Conservation (phyloP, 2,797 vertebrate genomes). For the Cryptoprocta ferox region DNA sequence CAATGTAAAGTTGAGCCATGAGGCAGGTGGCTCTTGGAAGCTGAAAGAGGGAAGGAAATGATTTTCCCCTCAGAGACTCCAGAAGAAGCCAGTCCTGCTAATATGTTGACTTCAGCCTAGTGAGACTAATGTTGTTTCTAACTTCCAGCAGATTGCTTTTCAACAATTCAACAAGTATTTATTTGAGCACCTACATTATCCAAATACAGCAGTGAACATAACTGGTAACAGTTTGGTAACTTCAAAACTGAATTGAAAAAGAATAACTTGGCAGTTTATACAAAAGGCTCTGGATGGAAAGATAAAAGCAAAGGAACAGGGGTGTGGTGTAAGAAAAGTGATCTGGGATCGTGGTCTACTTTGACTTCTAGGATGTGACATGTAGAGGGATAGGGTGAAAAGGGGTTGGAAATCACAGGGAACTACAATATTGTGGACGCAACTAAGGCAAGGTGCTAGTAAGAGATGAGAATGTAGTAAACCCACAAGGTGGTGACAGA, state of each 20-base stretch:
- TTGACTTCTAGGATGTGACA: not conserved
- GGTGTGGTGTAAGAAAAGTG: not conserved
- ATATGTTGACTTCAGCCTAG: not conserved
- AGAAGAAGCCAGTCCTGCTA: not conserved
- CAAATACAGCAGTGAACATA: not conserved
- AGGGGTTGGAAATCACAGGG: not conserved
- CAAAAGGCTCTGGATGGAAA: not conserved
- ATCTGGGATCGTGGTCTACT: not conserved
- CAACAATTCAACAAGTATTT: slow-evolving; percentile 32
- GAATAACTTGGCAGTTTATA: slow-evolving; percentile 30
- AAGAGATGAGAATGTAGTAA: not conserved
- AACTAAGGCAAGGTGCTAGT: not conserved
- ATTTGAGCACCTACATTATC: not conserved
- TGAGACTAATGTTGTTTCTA: not conserved
- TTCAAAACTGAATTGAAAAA: slow-evolving; percentile 30
- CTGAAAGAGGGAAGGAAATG: not conserved
- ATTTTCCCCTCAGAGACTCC: not conserved
- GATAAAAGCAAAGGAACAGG: not conserved
- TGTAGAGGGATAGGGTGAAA: not conserved
- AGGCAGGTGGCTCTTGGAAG: not conserved
- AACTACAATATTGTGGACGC: not conserved
- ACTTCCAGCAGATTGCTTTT: not conserved
- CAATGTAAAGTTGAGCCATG: not conserved
- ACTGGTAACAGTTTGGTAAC: slow-evolving; percentile 4
- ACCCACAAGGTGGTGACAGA: not conserved